Evolutionary conservation across 2,113 vertebrate genomes (phyloP).

Genomic region (Athene noctua): DNA sequence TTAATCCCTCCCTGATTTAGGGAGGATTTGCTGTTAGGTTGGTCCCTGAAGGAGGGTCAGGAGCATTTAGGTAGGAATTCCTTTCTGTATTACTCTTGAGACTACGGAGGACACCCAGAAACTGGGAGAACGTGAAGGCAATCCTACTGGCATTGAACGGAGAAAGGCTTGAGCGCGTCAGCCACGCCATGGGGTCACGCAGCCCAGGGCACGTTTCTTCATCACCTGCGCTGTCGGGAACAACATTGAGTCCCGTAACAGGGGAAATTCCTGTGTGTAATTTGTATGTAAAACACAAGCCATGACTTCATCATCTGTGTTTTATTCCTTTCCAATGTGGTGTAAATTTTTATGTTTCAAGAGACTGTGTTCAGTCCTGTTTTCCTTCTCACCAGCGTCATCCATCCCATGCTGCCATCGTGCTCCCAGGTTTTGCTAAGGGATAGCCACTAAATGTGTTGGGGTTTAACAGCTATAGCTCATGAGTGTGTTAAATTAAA

Average conservation of each 20-base stretch:
- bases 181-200: fast-evolving
- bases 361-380: neutral
- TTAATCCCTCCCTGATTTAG: neutral
- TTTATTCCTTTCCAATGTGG: neutral
- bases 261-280: neutral
- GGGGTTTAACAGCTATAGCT: neutral
- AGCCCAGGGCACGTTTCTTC: neutral
- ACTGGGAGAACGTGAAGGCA: neutral
- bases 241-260: fast-evolving
- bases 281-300: neutral
- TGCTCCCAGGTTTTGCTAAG: neutral
- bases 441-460: neutral
- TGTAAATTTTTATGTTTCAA: neutral
- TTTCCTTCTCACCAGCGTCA: neutral
- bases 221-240: neutral
- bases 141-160: fast-evolving
- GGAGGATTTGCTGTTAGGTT: neutral
- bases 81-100: neutral
- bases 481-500: neutral
- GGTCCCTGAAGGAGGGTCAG: neutral
- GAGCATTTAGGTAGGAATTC: neutral
- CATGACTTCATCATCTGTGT: neutral
- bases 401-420: neutral
- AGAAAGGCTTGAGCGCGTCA: neutral
- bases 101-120: neutral